These are phyloP conservation scores for Lutraria rhynchaena DNA, from an alignment of 1,140 invertebrate genomes.

Conservation along the genomic window DNA sequence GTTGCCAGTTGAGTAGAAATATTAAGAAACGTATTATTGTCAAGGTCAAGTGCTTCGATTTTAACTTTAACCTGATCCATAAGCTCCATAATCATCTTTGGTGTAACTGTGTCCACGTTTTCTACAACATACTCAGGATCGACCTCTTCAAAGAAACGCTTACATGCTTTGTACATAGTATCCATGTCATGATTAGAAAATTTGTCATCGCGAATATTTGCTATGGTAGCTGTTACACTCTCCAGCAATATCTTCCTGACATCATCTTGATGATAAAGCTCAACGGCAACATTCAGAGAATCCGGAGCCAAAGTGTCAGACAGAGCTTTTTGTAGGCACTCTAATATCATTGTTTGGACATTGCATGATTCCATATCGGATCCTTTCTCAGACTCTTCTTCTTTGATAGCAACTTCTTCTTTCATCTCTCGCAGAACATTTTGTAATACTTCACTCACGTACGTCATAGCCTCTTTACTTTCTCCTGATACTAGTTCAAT, in stretches of 20 bases:
- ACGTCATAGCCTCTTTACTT: conserved; percentile 33
- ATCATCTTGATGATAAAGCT: conserved; percentile 19
- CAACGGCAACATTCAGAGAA: not conserved
- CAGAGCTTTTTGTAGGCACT: conserved; percentile 32
- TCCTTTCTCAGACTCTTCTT: not conserved
- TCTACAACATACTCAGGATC: not conserved
- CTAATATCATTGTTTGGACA: conserved; percentile 38
- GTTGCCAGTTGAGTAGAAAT: conserved; percentile 45
- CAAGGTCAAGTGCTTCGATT: conserved; percentile 23
- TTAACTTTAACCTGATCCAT: conserved; percentile 19
- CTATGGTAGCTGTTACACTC: conserved; percentile 27
- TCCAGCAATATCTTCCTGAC: conserved; percentile 36
- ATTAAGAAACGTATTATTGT: conserved; percentile 15
- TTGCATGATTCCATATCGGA: not conserved
- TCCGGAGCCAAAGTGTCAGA: not conserved
- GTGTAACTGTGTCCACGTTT: not conserved
- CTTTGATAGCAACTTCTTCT: conserved; percentile 6
- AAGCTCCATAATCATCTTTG: conserved; percentile 13
- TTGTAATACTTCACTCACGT: conserved; percentile 47
- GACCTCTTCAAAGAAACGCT: not conserved
- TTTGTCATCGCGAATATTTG: conserved; percentile 14
- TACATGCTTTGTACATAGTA: conserved; percentile 11
- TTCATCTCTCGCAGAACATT: conserved; percentile 33
- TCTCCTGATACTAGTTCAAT: conserved; percentile 17
- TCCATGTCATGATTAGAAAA: conserved; percentile 8